Conservation (phyloP, 1,140 invertebrate species). For the Melitaea cinxia region DNA sequence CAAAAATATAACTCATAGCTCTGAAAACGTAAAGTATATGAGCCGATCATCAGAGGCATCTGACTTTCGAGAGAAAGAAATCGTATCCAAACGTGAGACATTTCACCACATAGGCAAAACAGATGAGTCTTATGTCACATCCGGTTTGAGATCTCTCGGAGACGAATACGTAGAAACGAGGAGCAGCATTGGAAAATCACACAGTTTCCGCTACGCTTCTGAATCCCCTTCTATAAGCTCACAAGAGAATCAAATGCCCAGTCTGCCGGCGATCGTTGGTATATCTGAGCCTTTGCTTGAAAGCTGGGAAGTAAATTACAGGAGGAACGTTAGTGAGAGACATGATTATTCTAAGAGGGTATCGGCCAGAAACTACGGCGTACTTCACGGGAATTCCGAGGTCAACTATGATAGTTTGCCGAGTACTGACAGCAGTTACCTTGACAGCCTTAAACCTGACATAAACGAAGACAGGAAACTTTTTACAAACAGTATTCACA, state of each 20-base stretch:
- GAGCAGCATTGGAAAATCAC: slow-evolving; percentile 84
- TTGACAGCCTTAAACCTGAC: slow-evolving; percentile 75
- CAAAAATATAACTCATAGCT: slow-evolving; percentile 57
- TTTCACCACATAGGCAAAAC: slow-evolving; percentile 52
- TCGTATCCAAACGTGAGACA: slow-evolving; percentile 55
- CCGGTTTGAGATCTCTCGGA: slow-evolving; percentile 66
- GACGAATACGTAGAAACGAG: slow-evolving; percentile 72
- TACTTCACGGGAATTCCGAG: slow-evolving; percentile 59
- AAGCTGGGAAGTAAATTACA: slow-evolving; percentile 81
- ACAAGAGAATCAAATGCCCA: slow-evolving; percentile 79
- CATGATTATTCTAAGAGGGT: slow-evolving; percentile 68
- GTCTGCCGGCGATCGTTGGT: slow-evolving; percentile 78
- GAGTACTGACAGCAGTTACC: slow-evolving; percentile 74
- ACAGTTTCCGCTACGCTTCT: slow-evolving; percentile 84
- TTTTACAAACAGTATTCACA: slow-evolving; percentile 70
- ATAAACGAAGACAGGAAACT: slow-evolving; percentile 62
- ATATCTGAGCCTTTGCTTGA: slow-evolving; percentile 79
- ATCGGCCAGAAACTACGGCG: slow-evolving; percentile 69
- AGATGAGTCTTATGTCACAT: slow-evolving; percentile 62
- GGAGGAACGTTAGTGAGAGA: slow-evolving; percentile 72
- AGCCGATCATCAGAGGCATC: slow-evolving; percentile 59
- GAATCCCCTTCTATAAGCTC: slow-evolving; percentile 74
- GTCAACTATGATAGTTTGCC: slow-evolving; percentile 72
- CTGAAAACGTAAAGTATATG: slow-evolving; percentile 69
- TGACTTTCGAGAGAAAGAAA: slow-evolving; percentile 60